Percentiles rank a stretch among this genome's conserved stretches.
These are phyloP conservation scores for Napeogenes sylphis DNA, from an alignment of 2,888 invertebrate species.

Conservation along the genomic window DNA sequence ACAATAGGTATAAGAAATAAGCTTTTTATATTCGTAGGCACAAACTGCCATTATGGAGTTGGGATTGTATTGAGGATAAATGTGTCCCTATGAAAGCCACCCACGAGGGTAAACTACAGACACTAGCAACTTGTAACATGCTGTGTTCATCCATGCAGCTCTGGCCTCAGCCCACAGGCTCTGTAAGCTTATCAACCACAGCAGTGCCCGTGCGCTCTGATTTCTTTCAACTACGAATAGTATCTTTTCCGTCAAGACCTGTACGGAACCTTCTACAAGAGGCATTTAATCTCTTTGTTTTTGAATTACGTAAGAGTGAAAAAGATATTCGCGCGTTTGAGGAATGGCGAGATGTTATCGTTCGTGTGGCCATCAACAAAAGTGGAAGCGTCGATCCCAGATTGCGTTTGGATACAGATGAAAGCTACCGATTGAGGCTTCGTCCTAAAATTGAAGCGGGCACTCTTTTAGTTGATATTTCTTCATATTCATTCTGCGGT, in stretches of 20 bases:
- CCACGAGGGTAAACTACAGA: slow-evolving; percentile 61
- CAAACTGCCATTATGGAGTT: slow-evolving; percentile 81
- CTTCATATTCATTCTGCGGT: slow-evolving; percentile 83
- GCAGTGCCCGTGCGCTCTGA: slow-evolving; percentile 79
- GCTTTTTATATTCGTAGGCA: slow-evolving; percentile 45
- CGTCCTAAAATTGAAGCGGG: slow-evolving; percentile 59
- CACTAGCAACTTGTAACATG: slow-evolving; percentile 84
- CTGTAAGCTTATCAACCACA: slow-evolving; percentile 78
- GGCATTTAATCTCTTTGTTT: slow-evolving; percentile 67
- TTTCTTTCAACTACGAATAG: slow-evolving; percentile 66
- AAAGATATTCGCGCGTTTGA: slow-evolving; percentile 46
- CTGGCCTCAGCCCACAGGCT: slow-evolving; percentile 87
- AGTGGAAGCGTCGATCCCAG: slow-evolving; percentile 64
- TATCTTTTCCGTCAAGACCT: slow-evolving; percentile 48
- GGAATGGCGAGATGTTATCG: slow-evolving; percentile 60
- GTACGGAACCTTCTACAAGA: slow-evolving; percentile 56
- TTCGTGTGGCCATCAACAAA: slow-evolving; percentile 66
- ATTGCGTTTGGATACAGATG: slow-evolving; percentile 81
- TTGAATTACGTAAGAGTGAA: slow-evolving; percentile 65
- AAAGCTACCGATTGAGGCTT: slow-evolving; percentile 82
- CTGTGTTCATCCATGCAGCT: slow-evolving; percentile 82
- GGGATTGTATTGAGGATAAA: slow-evolving; percentile 82
- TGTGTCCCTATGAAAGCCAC: slow-evolving; percentile 77
- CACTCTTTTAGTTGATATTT: slow-evolving; percentile 76
- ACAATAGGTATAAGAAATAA: neutral